Conservation (phyloP, 1,140 invertebrate species). For the Heliconius himera region DNA sequence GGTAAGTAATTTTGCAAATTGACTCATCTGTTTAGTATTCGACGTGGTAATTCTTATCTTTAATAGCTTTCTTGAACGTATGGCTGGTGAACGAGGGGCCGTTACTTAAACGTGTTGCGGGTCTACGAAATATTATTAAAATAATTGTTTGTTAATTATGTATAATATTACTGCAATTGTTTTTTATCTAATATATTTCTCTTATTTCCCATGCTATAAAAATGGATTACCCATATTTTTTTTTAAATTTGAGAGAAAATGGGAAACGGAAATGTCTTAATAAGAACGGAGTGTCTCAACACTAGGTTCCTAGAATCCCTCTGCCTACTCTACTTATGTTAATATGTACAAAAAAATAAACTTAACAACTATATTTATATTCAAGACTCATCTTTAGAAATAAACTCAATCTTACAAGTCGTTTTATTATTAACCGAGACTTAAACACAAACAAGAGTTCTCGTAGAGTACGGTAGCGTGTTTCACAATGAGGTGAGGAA, state of each 20-base stretch:
- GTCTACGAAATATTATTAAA: not conserved
- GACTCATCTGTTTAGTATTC: conserved; percentile 36
- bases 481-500: conserved; percentile 14
- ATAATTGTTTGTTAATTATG: not conserved
- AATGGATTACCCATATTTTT: not conserved
- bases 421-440: conserved; percentile 19
- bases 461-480: not conserved
- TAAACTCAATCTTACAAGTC: not conserved
- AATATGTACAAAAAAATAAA: not conserved
- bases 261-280: too few species aligned
- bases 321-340: too few species aligned
- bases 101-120: not conserved
- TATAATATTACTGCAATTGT: too few species aligned
- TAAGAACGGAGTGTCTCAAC: too few species aligned
- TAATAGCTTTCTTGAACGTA: conserved; percentile 17
- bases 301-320: too few species aligned
- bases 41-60: conserved; percentile 19
- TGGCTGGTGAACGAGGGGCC: not conserved
- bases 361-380: not conserved
- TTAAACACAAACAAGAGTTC: conserved; percentile 18
- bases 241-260: too few species aligned
- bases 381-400: conserved; percentile 2
- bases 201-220: not conserved
- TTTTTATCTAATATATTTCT: too few species aligned
- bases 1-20: conserved; percentile 38